A percentile compares a stretch with the other conserved stretches of the same genome.
These are phyloP conservation scores for Eugnorisma glareosa DNA, from an alignment of 2,888 invertebrate species.

Conservation along the genomic window DNA sequence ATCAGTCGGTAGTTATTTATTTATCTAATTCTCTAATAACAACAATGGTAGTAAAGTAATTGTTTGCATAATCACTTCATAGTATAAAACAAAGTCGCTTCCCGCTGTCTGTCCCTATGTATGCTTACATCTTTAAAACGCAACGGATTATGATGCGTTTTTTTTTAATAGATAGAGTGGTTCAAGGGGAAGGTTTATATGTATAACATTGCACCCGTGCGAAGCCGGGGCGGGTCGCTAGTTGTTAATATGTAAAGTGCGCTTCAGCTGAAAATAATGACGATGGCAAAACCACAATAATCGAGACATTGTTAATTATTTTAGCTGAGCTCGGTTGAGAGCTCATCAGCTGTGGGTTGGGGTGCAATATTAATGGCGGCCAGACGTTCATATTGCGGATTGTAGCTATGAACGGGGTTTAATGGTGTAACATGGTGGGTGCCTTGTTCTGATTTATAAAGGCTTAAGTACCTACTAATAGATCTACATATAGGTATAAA, in stretches of 20 bases:
- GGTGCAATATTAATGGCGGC: constrained; percentile 62
- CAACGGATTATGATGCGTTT: too few relatives aligned
- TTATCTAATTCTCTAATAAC: constrained; percentile 42
- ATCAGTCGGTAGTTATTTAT: constrained; percentile 10
- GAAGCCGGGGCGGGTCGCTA: too few relatives aligned
- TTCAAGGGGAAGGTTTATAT: too few relatives aligned
- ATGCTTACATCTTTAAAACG: too few relatives aligned
- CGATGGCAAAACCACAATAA: constrained; percentile 62
- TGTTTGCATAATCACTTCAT: constrained; percentile 32
- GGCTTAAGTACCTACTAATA: neutral
- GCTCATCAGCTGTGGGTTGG: constrained; percentile 68
- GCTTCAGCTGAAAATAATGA: constrained; percentile 46
- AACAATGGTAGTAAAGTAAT: constrained; percentile 37
- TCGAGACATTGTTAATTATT: constrained; percentile 74
- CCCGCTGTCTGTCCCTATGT: too few relatives aligned
- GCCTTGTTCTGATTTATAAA: neutral
- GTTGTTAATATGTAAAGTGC: constrained; percentile 32
- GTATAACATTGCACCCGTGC: too few relatives aligned
- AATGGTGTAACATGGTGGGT: neutral
- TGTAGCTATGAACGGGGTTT: neutral
- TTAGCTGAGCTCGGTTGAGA: constrained; percentile 69
- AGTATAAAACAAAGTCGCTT: too few relatives aligned
- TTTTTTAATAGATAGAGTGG: too few relatives aligned
- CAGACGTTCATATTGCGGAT: constrained; percentile 30
- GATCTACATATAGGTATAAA: too few relatives aligned